Base-by-base conservation (phyloP, 2,888 invertebrate genomes). In the Drosophila acutilabella region DNA sequence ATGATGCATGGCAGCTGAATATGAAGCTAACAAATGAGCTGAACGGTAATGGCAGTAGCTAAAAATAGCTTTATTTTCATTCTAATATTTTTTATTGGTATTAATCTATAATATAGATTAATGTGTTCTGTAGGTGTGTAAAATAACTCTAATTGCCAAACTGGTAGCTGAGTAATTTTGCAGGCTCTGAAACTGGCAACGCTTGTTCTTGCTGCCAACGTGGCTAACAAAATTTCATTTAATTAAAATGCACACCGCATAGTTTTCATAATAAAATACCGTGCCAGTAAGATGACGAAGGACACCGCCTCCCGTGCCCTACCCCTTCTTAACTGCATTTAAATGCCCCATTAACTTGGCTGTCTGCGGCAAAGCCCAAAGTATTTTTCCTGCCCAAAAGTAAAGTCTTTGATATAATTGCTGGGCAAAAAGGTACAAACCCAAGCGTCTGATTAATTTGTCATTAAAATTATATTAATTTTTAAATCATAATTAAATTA, bases 221-320 rank as follows among this genome's bases (percentile, higher is more conserved):
- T 33, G 41, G 16, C 36, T 18, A 59, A 45, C 52, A 50, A 42
- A 65, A 75, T 64, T 74, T 45, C 61, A 71, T 74, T 77, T 79
- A 77, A 79, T 79, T 79, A 79, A 79, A 79, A 59, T 64, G 61
- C 68, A 71, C 58, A 58, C 60, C 51, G 71, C 77, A 74, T 60
- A 71, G 73, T 64, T 71, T 67, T 50, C 64, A 62, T 73, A 62
- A 74, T 62, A 53, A 66, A 75, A 67, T 74, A 50, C 57, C 36
- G 20, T 26, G 52, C 56, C 51, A 52, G 26, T 64, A 41, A 62
- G 57, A 58, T 64, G 54, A 65, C 70, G 67, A 73, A 76, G 68
- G 64, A 60, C 47, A 57, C 48, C 41, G 58, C 14, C 20, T 1
- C 38, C 16, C n/a, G 10, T 41, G 16, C 16, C 13, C 11, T 18